These are phyloP conservation scores for Drosophila histrio DNA, from an alignment of 2,888 invertebrate genomes.

Conservation along the genomic window DNA sequence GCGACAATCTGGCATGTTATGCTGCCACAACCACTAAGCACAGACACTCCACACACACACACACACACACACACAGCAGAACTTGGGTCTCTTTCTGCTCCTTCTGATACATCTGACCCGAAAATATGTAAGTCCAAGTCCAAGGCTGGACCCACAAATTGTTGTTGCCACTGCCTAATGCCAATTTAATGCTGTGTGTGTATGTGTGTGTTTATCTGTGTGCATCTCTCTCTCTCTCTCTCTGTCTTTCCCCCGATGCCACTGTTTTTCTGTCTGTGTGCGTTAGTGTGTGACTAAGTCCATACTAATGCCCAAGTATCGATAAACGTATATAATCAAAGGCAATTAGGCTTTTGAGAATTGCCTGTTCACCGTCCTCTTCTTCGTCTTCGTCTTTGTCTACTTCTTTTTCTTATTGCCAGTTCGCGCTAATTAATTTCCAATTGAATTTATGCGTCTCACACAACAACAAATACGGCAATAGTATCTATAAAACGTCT, in stretches of 20 bases:
- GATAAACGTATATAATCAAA: constrained; percentile 65
- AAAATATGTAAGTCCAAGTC: constrained; percentile 37
- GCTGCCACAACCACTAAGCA: constrained; percentile 32
- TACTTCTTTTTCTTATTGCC: constrained; percentile 2
- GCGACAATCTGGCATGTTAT: constrained; percentile 71
- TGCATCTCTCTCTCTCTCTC: neutral
- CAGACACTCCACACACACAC: neutral
- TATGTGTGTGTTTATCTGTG: constrained; percentile 23
- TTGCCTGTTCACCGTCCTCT: constrained; percentile 14
- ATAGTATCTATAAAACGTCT: constrained; percentile 4
- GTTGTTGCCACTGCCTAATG: constrained; percentile 53
- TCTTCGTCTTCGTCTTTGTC: constrained; percentile 1
- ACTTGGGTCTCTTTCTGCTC: neutral
- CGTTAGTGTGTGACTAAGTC: constrained; percentile 37
- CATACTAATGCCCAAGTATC: constrained; percentile 47
- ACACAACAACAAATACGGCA: constrained; percentile 6
- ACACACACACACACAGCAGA: neutral
- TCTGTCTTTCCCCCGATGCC: neutral
- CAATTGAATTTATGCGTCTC: constrained; percentile 51
- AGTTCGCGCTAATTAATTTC: constrained; percentile 63
- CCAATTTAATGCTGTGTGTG: constrained; percentile 66
- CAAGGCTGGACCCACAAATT: constrained; percentile 40
- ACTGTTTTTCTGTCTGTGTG: constrained; percentile 19
- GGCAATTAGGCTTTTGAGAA: constrained; percentile 66
- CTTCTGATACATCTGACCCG: constrained; percentile 1